phyloP scores from a whole-genome alignment of 2,113 vertebrate species.

The Poeciliopsis turrubarensis region DNA sequence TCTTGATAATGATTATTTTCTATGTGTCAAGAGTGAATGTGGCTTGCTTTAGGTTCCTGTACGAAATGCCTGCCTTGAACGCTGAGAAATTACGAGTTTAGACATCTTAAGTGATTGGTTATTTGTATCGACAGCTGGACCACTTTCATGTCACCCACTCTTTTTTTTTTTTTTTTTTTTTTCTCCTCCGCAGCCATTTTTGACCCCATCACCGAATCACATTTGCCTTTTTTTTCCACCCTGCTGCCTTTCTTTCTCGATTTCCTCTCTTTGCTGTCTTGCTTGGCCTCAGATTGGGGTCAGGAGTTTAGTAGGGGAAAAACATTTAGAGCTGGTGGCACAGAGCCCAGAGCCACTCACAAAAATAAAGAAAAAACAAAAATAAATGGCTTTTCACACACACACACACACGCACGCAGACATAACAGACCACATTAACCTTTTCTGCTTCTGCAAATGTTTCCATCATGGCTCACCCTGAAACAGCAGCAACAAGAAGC shows the following conservation, averaged over 20 bases:
- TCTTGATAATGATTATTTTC: constrained; percentile 31
- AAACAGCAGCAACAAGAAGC: constrained; percentile 62
- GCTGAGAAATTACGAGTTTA: constrained; percentile 12
- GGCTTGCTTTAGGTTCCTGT: not conserved
- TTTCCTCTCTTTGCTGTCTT: constrained; percentile 50
- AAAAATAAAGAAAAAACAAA: constrained; percentile 34
- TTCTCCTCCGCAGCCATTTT: constrained; percentile 41
- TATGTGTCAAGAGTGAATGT: constrained; percentile 13
- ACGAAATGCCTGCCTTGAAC: constrained; percentile 7
- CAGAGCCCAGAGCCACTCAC: constrained; percentile 69
- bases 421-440: constrained; percentile 79
- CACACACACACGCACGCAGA: constrained; percentile 56
- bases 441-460: constrained; percentile 71
- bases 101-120: not conserved
- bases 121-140: constrained; percentile 17
- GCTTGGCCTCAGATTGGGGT: constrained; percentile 79
- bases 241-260: constrained; percentile 37
- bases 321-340: constrained; percentile 78
- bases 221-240: constrained; percentile 24
- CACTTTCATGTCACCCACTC: constrained; percentile 1
- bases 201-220: constrained; percentile 35
- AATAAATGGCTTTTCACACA: constrained; percentile 70
- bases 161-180: not conserved
- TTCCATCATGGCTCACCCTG: constrained; percentile 68
- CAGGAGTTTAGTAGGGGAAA: constrained; percentile 82